A percentile compares a stretch with the other conserved stretches of the same genome.
These are phyloP conservation scores for Danaus chrysippus DNA, from an alignment of 2,888 invertebrate species.

Conservation along the genomic window DNA sequence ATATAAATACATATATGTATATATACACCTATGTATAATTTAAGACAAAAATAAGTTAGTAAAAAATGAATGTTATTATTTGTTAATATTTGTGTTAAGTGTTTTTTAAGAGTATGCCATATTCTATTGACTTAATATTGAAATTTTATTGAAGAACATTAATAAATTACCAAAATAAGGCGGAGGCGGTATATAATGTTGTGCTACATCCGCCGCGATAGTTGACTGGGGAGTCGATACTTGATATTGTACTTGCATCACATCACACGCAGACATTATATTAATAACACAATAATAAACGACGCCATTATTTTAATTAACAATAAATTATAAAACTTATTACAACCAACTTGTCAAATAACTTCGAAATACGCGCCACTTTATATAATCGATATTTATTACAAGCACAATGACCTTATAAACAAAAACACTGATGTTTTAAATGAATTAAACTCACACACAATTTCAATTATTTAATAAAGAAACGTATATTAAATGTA, in stretches of 20 bases:
- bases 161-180: slow-evolving; percentile 67
- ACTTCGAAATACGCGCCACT: slow-evolving; percentile 60
- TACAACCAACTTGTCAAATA: background rate
- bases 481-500: no score
- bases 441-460: slow-evolving; percentile 6
- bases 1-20: no score
- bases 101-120: no score
- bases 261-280: slow-evolving; percentile 56
- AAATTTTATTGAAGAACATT: slow-evolving; percentile 3
- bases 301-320: background rate
- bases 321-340: background rate
- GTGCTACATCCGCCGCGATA: slow-evolving; percentile 65
- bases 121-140: background rate
- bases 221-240: slow-evolving; percentile 75
- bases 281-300: background rate
- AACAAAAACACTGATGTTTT: slow-evolving; percentile 38
- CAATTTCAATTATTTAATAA: background rate
- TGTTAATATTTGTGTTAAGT: no score
- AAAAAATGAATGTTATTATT: no score
- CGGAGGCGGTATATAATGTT: slow-evolving; percentile 71
- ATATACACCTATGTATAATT: no score
- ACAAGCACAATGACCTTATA: slow-evolving; percentile 60
- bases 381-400: slow-evolving; percentile 64
- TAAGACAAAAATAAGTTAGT: no score
- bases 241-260: slow-evolving; percentile 84